Conservation (phyloP, 2,888 invertebrate species). For the Hesperia comma region DNA sequence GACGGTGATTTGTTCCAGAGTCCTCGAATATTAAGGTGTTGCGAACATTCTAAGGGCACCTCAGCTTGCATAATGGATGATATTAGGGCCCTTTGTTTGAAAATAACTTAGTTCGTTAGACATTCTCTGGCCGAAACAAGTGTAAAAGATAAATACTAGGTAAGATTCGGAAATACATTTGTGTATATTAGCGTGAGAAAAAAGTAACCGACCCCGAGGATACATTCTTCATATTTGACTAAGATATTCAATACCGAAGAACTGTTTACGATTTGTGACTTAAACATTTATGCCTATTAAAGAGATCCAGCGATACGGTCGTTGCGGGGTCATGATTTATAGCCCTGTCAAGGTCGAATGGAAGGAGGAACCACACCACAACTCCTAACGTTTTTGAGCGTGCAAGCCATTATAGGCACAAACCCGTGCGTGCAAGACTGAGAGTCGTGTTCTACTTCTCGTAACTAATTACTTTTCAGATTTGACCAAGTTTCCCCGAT, state of each 20-base stretch:
- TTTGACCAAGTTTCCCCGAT: constrained; percentile 16
- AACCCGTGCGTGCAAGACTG: constrained; percentile 21
- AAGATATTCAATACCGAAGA: neutral
- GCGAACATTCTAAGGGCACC: too few species aligned
- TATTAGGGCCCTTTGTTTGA: too few species aligned
- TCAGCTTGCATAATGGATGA: too few species aligned
- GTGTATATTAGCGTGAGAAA: too few species aligned
- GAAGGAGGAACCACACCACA: constrained; percentile 22
- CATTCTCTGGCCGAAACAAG: too few species aligned
- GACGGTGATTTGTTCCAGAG: too few species aligned
- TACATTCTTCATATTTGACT: too few species aligned
- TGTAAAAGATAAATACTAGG: too few species aligned
- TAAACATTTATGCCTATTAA: constrained; percentile 32
- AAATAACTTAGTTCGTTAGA: too few species aligned
- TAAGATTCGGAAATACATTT: too few species aligned
- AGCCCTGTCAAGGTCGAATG: constrained; percentile 26
- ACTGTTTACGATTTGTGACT: constrained; percentile 22
- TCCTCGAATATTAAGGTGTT: too few species aligned
- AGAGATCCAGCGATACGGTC: constrained; percentile 26
- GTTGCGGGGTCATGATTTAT: constrained; percentile 27
- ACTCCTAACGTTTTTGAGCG: constrained; percentile 25
- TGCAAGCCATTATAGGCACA: constrained; percentile 24
- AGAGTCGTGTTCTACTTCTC: constrained; percentile 22
- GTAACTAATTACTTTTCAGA: constrained; percentile 27
- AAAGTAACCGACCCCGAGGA: too few species aligned